Evolutionary conservation across 2,113 vertebrate species (phyloP).

Genomic region (Micronycteris hirsuta): DNA sequence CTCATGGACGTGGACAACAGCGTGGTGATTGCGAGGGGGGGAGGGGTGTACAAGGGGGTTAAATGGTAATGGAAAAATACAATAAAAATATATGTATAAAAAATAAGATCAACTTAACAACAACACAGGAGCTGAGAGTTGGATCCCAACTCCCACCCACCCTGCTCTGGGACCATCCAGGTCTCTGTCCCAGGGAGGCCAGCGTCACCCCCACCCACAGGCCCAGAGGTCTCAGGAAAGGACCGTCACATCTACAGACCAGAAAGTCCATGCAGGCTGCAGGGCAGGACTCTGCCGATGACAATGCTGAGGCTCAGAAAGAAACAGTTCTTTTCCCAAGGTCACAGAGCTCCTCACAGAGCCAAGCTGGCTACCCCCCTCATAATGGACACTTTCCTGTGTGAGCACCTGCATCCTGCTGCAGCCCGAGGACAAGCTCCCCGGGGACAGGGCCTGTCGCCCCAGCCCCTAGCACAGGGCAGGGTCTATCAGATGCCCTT

Average conservation of each 20-base stretch:
- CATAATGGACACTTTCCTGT: neutral
- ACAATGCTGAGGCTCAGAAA: neutral
- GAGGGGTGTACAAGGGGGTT: no score
- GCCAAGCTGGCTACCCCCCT: neutral
- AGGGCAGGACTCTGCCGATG: neutral
- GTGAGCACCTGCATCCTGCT: conserved; percentile 15
- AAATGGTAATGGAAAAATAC: no score
- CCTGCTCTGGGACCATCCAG: neutral
- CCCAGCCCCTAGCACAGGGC: neutral
- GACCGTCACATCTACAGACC: neutral
- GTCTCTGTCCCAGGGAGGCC: neutral
- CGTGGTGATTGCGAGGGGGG: no score
- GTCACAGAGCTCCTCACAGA: neutral
- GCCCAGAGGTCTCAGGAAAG: neutral
- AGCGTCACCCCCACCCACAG: neutral
- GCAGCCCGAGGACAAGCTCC: neutral
- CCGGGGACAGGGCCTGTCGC: neutral
- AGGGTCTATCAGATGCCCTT: neutral
- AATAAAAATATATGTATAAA: no score
- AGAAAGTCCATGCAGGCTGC: neutral
- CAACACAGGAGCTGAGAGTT: neutral
- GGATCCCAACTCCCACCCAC: neutral
- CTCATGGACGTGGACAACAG: no score
- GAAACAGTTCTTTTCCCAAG: neutral
- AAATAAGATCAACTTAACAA: no score